phyloP scores from a whole-genome alignment of 2,113 vertebrate genomes.

The Neolamprologus variostigma region DNA sequence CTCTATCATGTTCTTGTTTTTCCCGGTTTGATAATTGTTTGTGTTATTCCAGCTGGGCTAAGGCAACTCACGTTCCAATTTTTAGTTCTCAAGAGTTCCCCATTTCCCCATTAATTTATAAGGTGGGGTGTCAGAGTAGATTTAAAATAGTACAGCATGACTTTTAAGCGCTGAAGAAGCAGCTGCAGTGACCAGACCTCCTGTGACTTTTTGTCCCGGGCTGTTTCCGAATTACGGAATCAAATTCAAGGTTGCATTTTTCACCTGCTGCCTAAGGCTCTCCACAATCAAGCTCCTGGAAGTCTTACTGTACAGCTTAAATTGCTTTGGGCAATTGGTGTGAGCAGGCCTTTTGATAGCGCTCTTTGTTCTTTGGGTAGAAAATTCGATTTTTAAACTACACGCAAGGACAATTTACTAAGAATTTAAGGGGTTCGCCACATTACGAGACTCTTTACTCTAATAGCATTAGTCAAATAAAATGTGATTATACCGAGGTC shows the following conservation, averaged over 20 bases:
- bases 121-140: not conserved
- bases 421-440: not conserved
- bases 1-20: not conserved
- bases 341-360: not conserved
- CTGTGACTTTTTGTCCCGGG: not conserved
- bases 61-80: not conserved
- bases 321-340: not conserved
- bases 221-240: not conserved
- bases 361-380: not conserved
- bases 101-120: not conserved
- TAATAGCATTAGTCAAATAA: not conserved
- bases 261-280: not conserved
- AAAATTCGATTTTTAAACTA: not conserved
- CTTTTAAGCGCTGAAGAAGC: not conserved
- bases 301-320: not conserved
- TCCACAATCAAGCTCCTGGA: not conserved
- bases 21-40: not conserved
- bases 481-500: not conserved
- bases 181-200: not conserved
- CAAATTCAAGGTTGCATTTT: not conserved
- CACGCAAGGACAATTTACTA: not conserved
- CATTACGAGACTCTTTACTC: not conserved
- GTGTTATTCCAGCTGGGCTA: not conserved
- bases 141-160: not conserved
- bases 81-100: not conserved